Evolutionary conservation across 2,888 invertebrate genomes (phyloP), one percentile per base, ranked within the genome.

Genomic region (Ophioninae sp.): DNA sequence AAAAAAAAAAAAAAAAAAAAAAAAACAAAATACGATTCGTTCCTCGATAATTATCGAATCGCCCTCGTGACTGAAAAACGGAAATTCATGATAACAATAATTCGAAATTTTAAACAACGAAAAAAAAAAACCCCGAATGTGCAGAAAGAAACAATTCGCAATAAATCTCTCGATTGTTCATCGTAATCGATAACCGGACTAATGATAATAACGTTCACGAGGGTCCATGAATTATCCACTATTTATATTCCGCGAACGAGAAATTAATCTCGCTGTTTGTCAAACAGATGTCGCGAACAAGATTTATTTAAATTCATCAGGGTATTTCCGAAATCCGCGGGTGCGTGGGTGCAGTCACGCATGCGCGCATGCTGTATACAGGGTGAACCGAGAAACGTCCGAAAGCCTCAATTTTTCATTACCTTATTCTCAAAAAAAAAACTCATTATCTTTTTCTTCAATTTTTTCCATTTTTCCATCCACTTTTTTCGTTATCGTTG

Each of bases 291-390:
- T 79, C 67, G 56, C 37, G 76, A 51, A 77, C 41, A 83, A 83
- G 83, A 83, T 83, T 83, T 83, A 83, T 83, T 83, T 63, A 79
- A 83, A 79, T 79, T 83, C 65, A 59, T 67, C 41, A 72, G 22
- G 63, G 64, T 61, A 76, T 63, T 75, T 10, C 67, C 64, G 51
- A 79, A 71, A 78, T 72, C 51, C 65, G 17, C 30, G 73, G 44
- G 13, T 37, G 37, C 17, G 63, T 37, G 20, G 30, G 30, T 37
- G 37, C 3, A 64, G 17, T 13, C 17, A 13, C 51, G 17, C 13
- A 51, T 17, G 17, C 17, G 17, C 51, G 17, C 51, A 13, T 17
- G 17, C 51, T 0, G 17, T 51, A 51, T 51, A 51, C 51, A 51
- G 13, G 13, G 51, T 51, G 17, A 13, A 13, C 13, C 51, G 51